Conservation (phyloP, 2,113 vertebrate species). For the Illadopsis cleaveri region DNA sequence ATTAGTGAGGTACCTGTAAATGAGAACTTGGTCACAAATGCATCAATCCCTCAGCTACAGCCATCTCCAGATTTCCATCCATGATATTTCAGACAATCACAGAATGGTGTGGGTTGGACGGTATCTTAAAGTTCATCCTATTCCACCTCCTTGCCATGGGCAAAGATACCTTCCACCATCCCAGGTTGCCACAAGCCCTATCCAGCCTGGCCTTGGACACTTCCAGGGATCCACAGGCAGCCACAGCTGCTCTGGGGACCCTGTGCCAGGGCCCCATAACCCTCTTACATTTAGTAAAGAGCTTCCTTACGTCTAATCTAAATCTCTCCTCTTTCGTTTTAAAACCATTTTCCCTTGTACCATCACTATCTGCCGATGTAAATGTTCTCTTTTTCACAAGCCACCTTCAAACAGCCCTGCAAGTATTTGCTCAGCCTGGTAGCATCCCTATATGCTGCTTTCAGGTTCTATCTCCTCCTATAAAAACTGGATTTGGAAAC, state of each 20-base stretch:
- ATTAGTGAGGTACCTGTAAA: neutral
- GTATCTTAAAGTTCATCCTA: fast-evolving
- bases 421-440: fast-evolving
- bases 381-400: neutral
- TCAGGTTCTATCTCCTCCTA: neutral
- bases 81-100: neutral
- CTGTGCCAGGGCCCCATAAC: fast-evolving
- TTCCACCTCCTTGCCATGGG: neutral
- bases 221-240: neutral
- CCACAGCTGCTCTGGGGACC: fast-evolving
- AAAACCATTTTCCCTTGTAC: neutral
- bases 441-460: neutral
- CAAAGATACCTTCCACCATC: fast-evolving
- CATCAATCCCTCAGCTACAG: fast-evolving
- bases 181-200: fast-evolving
- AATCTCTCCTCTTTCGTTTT: neutral
- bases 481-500: neutral
- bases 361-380: too few relatives aligned
- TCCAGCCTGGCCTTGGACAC: neutral
- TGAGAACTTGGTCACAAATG: neutral
- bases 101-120: neutral
- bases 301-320: neutral
- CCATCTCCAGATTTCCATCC: neutral
- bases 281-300: neutral
- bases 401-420: too few relatives aligned